A percentile compares a stretch with the other conserved stretches of the same genome.
Evolutionary conservation across 2,113 vertebrate species (phyloP).

Genomic region (Drymodes brunneopygia): DNA sequence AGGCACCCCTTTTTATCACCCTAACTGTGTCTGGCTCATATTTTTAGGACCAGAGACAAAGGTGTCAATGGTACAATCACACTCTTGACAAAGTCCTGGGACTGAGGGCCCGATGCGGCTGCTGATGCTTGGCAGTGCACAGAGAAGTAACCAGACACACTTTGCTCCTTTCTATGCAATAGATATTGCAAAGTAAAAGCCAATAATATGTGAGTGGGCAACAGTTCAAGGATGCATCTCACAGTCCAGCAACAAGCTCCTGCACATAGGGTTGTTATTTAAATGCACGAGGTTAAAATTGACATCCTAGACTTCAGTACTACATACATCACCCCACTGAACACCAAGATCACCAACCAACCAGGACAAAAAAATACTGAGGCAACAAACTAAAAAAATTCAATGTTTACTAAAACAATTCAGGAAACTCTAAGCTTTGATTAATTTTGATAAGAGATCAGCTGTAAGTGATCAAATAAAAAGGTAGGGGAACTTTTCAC

Average conservation of each 20-base stretch:
- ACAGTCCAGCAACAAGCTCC: rapidly evolving
- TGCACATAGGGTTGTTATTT: neutral
- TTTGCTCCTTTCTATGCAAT: neutral
- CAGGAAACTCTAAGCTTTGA: neutral
- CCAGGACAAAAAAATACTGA: neutral
- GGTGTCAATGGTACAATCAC: neutral
- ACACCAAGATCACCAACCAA: neutral
- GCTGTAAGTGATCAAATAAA: neutral
- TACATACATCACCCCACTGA: neutral
- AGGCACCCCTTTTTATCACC: neutral
- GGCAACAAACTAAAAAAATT: neutral
- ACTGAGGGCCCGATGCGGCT: rapidly evolving
- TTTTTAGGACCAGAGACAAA: neutral
- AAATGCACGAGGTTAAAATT: neutral
- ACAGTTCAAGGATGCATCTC: neutral
- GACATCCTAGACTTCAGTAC: neutral
- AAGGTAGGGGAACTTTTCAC: neutral
- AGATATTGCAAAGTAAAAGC: neutral
- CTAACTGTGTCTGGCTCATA: neutral
- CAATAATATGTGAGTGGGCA: neutral
- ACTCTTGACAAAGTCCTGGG: rapidly evolving
- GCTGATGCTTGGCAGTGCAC: neutral
- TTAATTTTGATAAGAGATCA: neutral
- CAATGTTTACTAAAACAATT: neutral
- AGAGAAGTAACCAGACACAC: neutral